Conservation (phyloP, 2,113 vertebrate genomes). For the Perognathus longimembris region DNA sequence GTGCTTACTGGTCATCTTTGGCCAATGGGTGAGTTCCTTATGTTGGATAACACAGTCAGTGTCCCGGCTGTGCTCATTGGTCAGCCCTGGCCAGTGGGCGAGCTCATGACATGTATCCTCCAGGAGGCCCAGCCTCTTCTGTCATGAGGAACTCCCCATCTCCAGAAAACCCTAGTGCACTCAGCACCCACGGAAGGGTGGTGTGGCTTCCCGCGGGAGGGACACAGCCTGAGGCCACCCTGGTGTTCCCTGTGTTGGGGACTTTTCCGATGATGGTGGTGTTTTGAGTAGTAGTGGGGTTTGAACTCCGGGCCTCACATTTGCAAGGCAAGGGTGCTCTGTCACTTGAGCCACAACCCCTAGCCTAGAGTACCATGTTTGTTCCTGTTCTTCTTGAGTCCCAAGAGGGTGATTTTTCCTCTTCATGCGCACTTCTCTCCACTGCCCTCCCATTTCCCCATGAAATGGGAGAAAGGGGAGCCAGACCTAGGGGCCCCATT, state of each 20-base stretch:
- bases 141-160: conserved; percentile 66
- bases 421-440: too few species aligned
- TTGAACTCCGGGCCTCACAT: too few species aligned
- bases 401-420: not conserved
- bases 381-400: conserved; percentile 3
- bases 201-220: conserved; percentile 29
- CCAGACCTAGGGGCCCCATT: fast-evolving
- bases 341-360: too few species aligned
- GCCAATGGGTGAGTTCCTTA: too few species aligned
- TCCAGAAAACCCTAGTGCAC: conserved; percentile 18
- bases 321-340: too few species aligned
- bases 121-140: conserved; percentile 47
- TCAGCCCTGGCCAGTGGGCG: too few species aligned
- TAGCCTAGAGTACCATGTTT: not conserved
- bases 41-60: too few species aligned
- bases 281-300: too few species aligned
- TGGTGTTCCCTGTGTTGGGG: too few species aligned
- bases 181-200: not conserved
- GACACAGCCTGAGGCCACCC: not conserved
- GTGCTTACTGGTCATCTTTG: not conserved
- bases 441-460: fast-evolving
- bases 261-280: too few species aligned
- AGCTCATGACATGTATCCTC: too few species aligned
- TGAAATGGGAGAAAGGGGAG: not conserved
- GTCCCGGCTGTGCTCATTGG: not conserved